Evolutionary conservation across 2,797 vertebrate genomes (phyloP).

Genomic region (Tokudaia muenninki): DNA sequence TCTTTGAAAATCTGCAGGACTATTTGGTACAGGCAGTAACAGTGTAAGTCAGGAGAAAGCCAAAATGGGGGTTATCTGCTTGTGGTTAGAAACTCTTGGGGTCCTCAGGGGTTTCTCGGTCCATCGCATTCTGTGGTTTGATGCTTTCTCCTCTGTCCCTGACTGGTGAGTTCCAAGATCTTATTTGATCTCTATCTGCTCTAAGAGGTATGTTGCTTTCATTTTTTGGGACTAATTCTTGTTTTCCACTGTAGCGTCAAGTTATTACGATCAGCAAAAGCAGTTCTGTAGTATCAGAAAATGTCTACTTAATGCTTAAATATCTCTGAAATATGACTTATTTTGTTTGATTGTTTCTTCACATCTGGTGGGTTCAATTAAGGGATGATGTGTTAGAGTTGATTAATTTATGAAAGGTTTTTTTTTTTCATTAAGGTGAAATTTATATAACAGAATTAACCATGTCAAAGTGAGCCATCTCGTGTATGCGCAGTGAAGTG

Average conservation of each 20-base stretch:
- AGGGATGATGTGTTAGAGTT: not conserved
- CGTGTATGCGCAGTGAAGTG: not conserved
- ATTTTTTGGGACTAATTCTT: slow-evolving; percentile 8
- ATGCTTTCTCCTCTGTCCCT: not conserved
- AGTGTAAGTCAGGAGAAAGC: slow-evolving; percentile 44
- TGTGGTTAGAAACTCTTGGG: not conserved
- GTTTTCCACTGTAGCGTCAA: not conserved
- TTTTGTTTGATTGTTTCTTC: not conserved
- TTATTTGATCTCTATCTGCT: not conserved
- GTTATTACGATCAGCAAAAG: not conserved
- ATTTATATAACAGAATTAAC: not conserved
- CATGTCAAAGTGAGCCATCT: not conserved
- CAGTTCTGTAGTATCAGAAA: not conserved
- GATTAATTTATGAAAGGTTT: not conserved
- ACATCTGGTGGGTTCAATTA: not conserved
- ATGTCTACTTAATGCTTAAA: not conserved
- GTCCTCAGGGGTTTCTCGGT: not conserved
- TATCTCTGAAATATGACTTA: not conserved
- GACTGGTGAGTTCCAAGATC: not conserved
- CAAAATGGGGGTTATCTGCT: not conserved
- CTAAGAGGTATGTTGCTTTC: not conserved
- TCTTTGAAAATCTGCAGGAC: slow-evolving; percentile 40
- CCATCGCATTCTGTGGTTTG: not conserved
- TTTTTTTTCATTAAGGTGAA: not conserved
- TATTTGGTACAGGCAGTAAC: not conserved